Evolutionary conservation across 2,113 vertebrate genomes (phyloP).

Genomic region (Kobus ellipsiprymnus): DNA sequence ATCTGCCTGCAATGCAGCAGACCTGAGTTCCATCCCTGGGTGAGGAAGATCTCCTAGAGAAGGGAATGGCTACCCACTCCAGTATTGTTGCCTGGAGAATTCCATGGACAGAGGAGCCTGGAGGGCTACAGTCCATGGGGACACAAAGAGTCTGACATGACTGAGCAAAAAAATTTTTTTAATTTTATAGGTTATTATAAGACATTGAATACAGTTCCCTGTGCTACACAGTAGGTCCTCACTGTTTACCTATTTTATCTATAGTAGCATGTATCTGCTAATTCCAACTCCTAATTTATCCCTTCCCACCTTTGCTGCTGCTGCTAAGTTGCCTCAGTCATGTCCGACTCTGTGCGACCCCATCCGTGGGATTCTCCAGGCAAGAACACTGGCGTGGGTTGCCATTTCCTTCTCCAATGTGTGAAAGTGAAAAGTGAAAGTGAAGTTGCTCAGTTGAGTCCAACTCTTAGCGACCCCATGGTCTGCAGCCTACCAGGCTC

Average conservation of each 20-base stretch:
- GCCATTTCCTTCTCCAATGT: too few relatives aligned
- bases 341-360: too few relatives aligned
- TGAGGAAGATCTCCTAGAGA: not conserved
- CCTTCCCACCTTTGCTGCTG: not conserved
- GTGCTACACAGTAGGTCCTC: not conserved
- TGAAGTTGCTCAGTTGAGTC: too few relatives aligned
- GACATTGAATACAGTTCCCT: not conserved
- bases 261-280: not conserved
- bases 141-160: not conserved
- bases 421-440: too few relatives aligned
- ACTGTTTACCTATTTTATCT: not conserved
- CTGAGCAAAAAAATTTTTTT: not conserved
- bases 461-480: too few relatives aligned
- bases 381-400: too few relatives aligned
- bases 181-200: not conserved
- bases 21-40: not conserved
- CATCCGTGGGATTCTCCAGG: too few relatives aligned
- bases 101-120: not conserved
- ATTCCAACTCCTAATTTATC: not conserved
- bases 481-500: too few relatives aligned
- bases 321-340: too few relatives aligned
- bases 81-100: not conserved
- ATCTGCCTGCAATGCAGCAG: not conserved
- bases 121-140: not conserved
- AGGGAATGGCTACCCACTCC: not conserved